Base-by-base conservation (phyloP, 1,140 invertebrate genomes). In the Philotrypesis tridentata region DNA sequence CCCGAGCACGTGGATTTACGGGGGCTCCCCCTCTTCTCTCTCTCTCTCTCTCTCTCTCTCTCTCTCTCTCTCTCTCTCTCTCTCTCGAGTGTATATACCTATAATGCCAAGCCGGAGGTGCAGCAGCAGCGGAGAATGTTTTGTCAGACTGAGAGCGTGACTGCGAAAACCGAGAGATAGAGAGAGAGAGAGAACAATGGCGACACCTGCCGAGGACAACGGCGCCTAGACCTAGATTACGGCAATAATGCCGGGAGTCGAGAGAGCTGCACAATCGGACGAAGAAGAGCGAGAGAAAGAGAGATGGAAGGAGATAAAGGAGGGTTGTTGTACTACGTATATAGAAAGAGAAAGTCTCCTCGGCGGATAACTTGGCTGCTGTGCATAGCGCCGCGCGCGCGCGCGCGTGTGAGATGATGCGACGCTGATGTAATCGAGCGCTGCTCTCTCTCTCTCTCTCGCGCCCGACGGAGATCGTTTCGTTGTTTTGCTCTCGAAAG, bases 221-320 rank as follows among this genome's bases (percentile, higher is more conserved):
- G 84, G 80, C 80, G 86, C 85, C 87, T 88, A 89, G 87, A 89
- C 87, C 88, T 87, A 88, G 85, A 89, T 89, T 87, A 86, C 87
- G 83, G 86, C 85, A 89, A 88, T 88, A 86, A 89, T 83, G 86
- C 83, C 78, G 83, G n/a, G 71, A 74, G 84, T 67, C 71, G 75
- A 48, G 33, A 14, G 55, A 60, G 9, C 61, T 29, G 23, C 27
- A 65, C n/a, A 77, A 80, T 72, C 82, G 72, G 79, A 83, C 71
- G 76, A 83, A 78, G 82, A 77, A 65, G 65, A 37, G 3, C 27
- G 25, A 72, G 55, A 17, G 25, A 83, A 9, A 31, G 48, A 71
- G 78, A 81, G 79, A 86, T 31, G 84, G 80, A 81, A 65, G 76
- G 78, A 48, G 79, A 60, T 23, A 80, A 55, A 83, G n/a, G 48